phyloP scores from a whole-genome alignment of 1,140 invertebrate species.

The Lamellibrachia luymesi region DNA sequence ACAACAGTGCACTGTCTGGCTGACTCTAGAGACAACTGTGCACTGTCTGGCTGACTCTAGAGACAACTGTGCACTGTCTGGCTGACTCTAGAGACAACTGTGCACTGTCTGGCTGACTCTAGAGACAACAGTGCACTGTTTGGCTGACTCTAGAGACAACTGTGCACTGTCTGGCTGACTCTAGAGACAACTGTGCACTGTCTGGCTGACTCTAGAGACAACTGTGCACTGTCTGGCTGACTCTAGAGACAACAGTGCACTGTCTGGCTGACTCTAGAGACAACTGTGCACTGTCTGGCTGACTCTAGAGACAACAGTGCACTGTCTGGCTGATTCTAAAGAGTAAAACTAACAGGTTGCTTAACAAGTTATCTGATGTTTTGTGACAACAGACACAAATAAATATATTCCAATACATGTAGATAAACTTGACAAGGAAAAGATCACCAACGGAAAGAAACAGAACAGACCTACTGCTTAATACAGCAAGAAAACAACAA shows the following conservation, averaged over 20 bases:
- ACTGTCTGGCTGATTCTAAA: not conserved
- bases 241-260: not conserved
- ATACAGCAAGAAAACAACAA: not conserved
- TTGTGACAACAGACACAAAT: not conserved
- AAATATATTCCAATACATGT: not conserved
- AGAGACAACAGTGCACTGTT: not conserved
- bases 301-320: not conserved
- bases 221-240: not conserved
- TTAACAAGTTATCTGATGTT: not conserved
- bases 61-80: not conserved
- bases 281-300: not conserved
- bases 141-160: not conserved
- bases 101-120: not conserved
- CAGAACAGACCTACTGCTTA: not conserved
- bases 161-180: not conserved
- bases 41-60: not conserved
- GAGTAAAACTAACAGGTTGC: no score
- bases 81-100: not conserved
- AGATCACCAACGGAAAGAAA: no score
- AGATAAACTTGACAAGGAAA: not conserved
- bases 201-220: not conserved
- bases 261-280: not conserved
- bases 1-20: no score
- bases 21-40: not conserved
- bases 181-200: not conserved